Evolutionary conservation across 2,888 invertebrate genomes (phyloP).

Genomic region (Drosophila birchii): DNA sequence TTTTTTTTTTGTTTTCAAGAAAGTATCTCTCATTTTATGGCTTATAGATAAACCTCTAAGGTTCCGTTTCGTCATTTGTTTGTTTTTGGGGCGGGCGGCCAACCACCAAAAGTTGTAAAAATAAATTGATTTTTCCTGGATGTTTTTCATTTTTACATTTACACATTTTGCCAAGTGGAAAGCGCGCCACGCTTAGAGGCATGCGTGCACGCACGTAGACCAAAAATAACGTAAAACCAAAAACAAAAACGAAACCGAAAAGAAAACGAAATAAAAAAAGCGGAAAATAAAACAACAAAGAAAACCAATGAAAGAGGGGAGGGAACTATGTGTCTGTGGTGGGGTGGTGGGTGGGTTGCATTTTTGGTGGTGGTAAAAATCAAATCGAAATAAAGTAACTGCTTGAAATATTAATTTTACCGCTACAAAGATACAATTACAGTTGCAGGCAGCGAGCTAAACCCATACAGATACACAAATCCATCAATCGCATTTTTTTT

Average conservation of each 20-base stretch:
- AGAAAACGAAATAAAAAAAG: not conserved
- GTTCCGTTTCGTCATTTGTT: constrained; percentile 23
- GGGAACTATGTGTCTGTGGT: not conserved
- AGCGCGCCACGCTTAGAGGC: constrained; percentile 30
- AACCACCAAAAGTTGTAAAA: constrained; percentile 43
- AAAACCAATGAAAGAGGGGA: not conserved
- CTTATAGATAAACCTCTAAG: constrained; percentile 8
- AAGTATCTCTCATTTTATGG: constrained; percentile 11
- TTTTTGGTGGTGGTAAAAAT: constrained; percentile 27
- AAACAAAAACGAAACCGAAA: not conserved
- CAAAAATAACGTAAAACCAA: constrained; percentile 5
- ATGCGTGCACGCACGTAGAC: constrained; percentile 68
- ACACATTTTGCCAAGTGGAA: constrained; percentile 29
- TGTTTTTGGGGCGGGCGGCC: not conserved
- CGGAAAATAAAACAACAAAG: constrained; percentile 5
- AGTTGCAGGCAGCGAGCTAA: not conserved
- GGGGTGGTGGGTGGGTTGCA: constrained; percentile 19
- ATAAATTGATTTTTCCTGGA: constrained; percentile 51
- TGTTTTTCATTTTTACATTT: constrained; percentile 48
- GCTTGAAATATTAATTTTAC: not conserved
- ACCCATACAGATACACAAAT: constrained; percentile 6
- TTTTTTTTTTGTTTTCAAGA: constrained; percentile 18
- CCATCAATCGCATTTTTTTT: constrained; percentile 11
- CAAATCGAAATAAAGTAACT: not conserved
- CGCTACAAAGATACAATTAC: not conserved